phyloP scores from a whole-genome alignment of 1,140 invertebrate genomes.

The Teleogryllus occipitalis region DNA sequence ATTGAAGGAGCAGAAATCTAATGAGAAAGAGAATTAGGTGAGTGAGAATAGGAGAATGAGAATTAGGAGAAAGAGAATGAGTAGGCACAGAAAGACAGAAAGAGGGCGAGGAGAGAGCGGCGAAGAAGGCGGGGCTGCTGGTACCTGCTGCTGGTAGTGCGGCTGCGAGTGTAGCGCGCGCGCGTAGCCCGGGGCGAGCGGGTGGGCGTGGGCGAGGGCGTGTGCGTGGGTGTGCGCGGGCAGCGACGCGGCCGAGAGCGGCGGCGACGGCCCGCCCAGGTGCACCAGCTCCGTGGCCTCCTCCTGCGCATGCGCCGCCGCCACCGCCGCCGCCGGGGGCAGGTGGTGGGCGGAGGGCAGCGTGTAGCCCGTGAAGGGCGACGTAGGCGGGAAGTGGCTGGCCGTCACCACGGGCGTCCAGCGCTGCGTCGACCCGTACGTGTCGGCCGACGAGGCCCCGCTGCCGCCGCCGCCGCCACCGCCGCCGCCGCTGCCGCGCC shows the following conservation, averaged over 20 bases:
- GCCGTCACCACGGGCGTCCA: constrained; percentile 49
- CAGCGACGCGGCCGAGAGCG: constrained; percentile 31
- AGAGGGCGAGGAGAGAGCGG: no score
- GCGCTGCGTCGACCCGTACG: constrained; percentile 35
- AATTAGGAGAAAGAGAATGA: no score
- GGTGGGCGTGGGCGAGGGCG: constrained; percentile 30
- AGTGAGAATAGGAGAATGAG: no score
- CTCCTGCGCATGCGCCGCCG: constrained; percentile 5
- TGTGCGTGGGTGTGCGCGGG: constrained; percentile 32
- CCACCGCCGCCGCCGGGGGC: neutral
- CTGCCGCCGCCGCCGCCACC: no score
- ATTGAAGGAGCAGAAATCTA: no score
- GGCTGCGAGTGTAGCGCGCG: no score
- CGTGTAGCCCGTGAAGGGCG: constrained; percentile 40
- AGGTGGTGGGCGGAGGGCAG: neutral
- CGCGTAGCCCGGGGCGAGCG: no score
- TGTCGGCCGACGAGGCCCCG: constrained; percentile 33
- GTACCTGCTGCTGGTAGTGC: no score
- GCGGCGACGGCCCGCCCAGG: constrained; percentile 29
- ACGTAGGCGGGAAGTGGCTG: constrained; percentile 51
- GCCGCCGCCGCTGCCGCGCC: no score
- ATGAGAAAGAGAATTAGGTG: no score
- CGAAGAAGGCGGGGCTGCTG: no score
- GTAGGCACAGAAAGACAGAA: no score
- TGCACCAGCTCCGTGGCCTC: constrained; percentile 25